Base-by-base conservation (phyloP, 2,888 invertebrate genomes). In the Hypselothyrea guttata region DNA sequence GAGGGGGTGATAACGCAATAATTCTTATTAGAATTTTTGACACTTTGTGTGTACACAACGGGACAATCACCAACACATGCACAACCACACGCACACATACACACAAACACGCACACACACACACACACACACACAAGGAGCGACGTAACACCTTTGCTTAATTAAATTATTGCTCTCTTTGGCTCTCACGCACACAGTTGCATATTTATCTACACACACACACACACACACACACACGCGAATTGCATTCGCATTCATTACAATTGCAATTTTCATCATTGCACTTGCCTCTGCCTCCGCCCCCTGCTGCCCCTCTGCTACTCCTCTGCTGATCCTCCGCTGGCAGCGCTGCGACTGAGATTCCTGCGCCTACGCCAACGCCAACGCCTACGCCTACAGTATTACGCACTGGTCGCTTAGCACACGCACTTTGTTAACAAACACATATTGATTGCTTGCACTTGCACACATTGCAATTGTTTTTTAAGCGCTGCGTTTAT, bases 101-200 rank as follows among this genome's bases (percentile, higher is more conserved):
- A 41, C 34, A 37, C 28, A 44, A 4, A 33, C 58, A 27, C 45
- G n/a, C 48, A 57, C 52, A 56, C 56, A 47, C 54, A 46, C 48
- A 37, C 45, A 54, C 34, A 51, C 33, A 64, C 37, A 40, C 44
- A 13, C 13, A 33, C 27, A 38, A 35, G 18, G 22, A 66, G 31
- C 59, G 59, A 53, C 55, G 65, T 76, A 74, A 67, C 83, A 76
- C 70, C 81, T 84, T 84, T 68, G 65, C 77, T 81, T 76, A 78
- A 78, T 84, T 77, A 68, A 76, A 78, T 84, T 84, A 84, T 84
- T 75, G 63, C 84, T 84, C 77, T 84, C 66, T 61, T n/a, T 64
- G 53, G 46, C 75, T 62, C 74, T 67, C 63, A 62, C 82, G 62
- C 71, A 74, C 78, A 65, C 60, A 66, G 45, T 38, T 45, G 54